Evolutionary conservation across 1,140 invertebrate species (phyloP), one percentile per base, ranked within the genome.

Genomic region (Brachionus rotundiformis): DNA sequence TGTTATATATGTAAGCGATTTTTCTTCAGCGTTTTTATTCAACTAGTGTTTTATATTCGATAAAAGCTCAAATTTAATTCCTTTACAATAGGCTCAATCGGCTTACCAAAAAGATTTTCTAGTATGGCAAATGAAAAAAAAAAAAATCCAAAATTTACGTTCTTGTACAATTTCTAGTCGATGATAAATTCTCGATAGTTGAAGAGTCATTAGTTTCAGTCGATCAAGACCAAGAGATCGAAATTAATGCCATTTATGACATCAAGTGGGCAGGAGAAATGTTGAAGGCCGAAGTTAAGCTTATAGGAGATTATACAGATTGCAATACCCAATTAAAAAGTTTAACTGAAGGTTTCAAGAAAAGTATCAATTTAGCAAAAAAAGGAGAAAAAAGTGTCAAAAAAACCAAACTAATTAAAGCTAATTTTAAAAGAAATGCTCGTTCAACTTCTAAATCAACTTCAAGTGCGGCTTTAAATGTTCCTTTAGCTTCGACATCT

Each of bases 161-260:
- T 11, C 11, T 68, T 10, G 31, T 68, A 8, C 27, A 68, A 68
- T 68, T 19, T 13, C 16, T 68, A 33, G 13, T 68, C 27, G 63
- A 68, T 16, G 27, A 19, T 10, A 68, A 31, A 39, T 33, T 33
- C 27, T 31, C 63, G 23, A 33, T 68, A n/a, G 11, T 68, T 33
- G 31, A 68, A 31, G 6, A 33, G 16, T 1, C 27, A n/a, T 6
- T 11, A n/a, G 16, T 68, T 19, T 6, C 8, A n/a, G 10, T 68
- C 10, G 31, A 68, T 33, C 8, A 33, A 7, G 27, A 33, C 8
- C 23, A 68, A 2, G 63, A 68, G 23, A 13, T 39, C 5, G 63
- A 68, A 36, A 33, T 68, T 13, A 31, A 68, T 19, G 63, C 63
- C 10, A 33, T 68, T 10, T 68, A 68, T 33, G 63, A 68, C 16